These are phyloP conservation scores for Calonectris borealis DNA, from an alignment of 2,113 vertebrate genomes.

Conservation along the genomic window DNA sequence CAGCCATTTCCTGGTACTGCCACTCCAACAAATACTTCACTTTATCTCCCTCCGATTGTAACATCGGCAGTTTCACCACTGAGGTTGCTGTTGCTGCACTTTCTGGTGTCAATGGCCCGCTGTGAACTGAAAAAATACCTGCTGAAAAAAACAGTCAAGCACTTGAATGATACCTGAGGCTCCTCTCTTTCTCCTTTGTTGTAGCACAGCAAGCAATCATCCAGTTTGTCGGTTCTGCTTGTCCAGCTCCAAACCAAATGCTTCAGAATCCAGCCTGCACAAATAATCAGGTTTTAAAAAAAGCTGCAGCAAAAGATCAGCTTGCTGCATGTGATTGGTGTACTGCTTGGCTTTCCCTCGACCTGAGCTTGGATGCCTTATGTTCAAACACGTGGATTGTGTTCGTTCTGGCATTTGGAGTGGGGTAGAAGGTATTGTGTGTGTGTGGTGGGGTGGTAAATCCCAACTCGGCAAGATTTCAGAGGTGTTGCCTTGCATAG, in stretches of 20 bases:
- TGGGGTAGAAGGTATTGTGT: neutral
- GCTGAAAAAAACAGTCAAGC: neutral
- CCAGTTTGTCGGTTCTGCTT: neutral
- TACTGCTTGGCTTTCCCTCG: neutral
- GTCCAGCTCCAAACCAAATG: neutral
- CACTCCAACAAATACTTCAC: conserved; percentile 52
- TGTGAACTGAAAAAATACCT: conserved; percentile 37
- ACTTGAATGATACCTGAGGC: neutral
- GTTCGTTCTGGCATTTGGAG: neutral
- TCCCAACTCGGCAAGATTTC: neutral
- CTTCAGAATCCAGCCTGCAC: neutral
- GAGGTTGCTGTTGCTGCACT: conserved; percentile 13
- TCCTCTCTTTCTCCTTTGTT: neutral
- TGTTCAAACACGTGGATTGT: neutral
- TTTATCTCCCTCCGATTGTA: conserved; percentile 46
- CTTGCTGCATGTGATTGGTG: neutral
- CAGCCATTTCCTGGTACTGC: conserved; percentile 55
- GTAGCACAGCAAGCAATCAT: neutral
- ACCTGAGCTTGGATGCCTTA: neutral
- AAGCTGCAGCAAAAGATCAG: neutral
- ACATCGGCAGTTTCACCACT: neutral
- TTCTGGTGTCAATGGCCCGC: conserved; percentile 8
- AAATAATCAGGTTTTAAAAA: neutral
- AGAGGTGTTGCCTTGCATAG: neutral
- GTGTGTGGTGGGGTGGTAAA: neutral